These are phyloP conservation scores for Falco columbarius DNA, from an alignment of 2,797 vertebrate genomes.

Conservation along the genomic window DNA sequence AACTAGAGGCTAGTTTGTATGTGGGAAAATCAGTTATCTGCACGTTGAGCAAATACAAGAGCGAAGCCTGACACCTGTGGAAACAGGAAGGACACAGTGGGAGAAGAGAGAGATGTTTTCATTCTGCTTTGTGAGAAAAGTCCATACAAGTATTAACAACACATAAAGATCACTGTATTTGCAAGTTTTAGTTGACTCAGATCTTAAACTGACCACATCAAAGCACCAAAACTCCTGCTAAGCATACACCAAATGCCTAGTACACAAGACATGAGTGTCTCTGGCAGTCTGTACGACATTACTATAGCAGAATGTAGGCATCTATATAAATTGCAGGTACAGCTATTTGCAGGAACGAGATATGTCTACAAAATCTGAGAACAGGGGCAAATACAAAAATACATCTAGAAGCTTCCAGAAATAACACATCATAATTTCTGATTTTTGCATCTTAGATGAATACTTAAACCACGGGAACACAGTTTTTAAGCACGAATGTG, in stretches of 20 bases:
- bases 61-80: not conserved
- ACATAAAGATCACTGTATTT: not conserved
- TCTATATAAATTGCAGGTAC: not conserved
- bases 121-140: not conserved
- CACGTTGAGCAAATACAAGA: not conserved
- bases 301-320: not conserved
- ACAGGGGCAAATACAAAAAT: not conserved
- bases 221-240: not conserved
- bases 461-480: not conserved
- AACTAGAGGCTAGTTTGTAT: not conserved
- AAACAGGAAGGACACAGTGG: not conserved
- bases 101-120: not conserved
- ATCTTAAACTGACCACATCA: not conserved
- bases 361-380: not conserved
- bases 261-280: not conserved
- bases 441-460: not conserved
- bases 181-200: not conserved
- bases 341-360: not conserved
- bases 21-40: not conserved
- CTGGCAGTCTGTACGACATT: not conserved
- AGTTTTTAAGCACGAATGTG: not conserved
- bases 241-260: not conserved
- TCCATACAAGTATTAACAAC: not conserved
- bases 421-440: not conserved
- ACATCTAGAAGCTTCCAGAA: not conserved